phyloP scores from a whole-genome alignment of 2,888 invertebrate genomes.

The Tipula lateralis region DNA sequence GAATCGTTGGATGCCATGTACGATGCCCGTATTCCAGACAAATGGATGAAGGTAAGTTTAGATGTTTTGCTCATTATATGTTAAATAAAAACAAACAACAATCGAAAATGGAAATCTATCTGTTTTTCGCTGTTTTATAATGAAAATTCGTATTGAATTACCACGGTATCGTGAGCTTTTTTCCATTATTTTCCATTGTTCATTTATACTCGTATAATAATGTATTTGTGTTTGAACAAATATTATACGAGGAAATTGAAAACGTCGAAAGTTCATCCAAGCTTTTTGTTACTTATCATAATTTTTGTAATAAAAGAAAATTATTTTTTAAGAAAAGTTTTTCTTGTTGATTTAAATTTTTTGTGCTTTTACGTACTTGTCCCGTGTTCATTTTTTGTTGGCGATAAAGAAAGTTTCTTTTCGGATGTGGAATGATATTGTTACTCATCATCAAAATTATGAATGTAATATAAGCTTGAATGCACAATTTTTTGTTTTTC shows the following conservation, averaged over 20 bases:
- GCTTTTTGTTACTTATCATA: not conserved
- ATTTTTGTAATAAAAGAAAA: not conserved
- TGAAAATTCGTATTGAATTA: not conserved
- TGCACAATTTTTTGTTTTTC: not conserved
- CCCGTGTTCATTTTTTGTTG: not conserved
- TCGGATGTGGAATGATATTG: not conserved
- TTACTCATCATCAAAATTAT: not conserved
- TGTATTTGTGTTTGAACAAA: not conserved
- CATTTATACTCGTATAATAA: not conserved
- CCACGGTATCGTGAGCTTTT: not conserved
- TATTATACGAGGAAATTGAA: not conserved
- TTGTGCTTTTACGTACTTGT: not conserved
- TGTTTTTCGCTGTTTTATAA: not conserved
- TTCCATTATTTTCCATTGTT: not conserved
- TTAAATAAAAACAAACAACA: not conserved
- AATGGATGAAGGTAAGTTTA: conserved; percentile 74
- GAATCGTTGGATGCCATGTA: conserved; percentile 94
- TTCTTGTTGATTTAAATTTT: not conserved
- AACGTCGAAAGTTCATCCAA: not conserved
- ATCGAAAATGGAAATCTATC: not conserved
- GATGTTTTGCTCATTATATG: conserved; percentile 31
- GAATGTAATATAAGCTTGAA: not conserved
- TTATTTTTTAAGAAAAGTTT: not conserved
- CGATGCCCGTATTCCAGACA: conserved; percentile 87
- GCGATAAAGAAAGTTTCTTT: not conserved